Evolutionary conservation across 2,888 invertebrate genomes (phyloP), one percentile per base, ranked within the genome.

Genomic region (Phragmatobia fuliginosa): DNA sequence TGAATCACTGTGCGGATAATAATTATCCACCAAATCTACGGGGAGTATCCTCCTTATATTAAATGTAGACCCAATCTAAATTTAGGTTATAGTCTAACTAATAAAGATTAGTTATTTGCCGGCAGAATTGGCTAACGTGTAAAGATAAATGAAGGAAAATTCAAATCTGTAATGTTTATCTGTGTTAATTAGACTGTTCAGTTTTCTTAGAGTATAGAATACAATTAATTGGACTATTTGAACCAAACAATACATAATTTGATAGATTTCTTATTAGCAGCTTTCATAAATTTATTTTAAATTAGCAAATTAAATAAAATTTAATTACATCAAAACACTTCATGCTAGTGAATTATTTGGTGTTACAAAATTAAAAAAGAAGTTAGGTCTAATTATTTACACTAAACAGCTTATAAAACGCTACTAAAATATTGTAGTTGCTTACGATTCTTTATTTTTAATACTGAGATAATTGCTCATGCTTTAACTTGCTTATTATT

Each of bases 1-100:
- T 88, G 85, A 87, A 87, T 88, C 85, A 85, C 82, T 82, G 81
- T 81, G 70, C 77, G 77, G 70, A 67, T 81, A 81, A 85, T 83
- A 83, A 87, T 87, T 84, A 84, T 83, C 75, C 73, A 71, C 66
- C 73, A 70, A 81, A 81, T 68, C 81, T 78, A 72, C 72, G 70
- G 80, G 79, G 79, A 81, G 80, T 82, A 72, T 69, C 68, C 71
- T 72, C 49, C 72, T 59, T 32, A 67, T 28, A 67, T 66, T 71
- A 68, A 76, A 81, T 81, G 79, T 76, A 78, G 76, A 70, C 63
- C 66, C 65, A 41, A 66, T 73, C 73, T 77, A 75, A 69, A 56
- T 3, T 6, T 56, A 56, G 28, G 3, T 6, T 28, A 25, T 1
- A 16, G 28, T 28, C 25, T 52, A 52, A 52, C 52, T 25, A 52